Conservation (phyloP, 2,888 invertebrate genomes). For the Cancer borealis region DNA sequence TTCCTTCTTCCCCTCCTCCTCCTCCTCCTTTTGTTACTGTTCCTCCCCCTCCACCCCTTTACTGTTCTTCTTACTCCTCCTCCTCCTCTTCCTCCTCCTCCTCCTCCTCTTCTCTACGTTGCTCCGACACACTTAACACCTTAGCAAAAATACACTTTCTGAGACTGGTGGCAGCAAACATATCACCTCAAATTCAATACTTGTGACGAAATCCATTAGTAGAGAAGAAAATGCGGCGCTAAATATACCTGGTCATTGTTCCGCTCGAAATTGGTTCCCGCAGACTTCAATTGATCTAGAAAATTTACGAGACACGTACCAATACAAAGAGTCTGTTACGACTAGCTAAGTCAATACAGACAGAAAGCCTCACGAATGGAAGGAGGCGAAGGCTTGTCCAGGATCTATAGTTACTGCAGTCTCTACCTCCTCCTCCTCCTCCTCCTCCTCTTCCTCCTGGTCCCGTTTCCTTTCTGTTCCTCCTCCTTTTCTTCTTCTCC, state of each 20-base stretch:
- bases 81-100: not conserved
- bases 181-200: constrained; percentile 48
- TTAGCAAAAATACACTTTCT: constrained; percentile 11
- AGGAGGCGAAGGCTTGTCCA: not conserved
- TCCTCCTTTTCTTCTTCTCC: not conserved
- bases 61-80: not conserved
- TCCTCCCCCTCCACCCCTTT: not conserved
- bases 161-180: constrained; percentile 25
- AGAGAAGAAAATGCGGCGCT: constrained; percentile 45
- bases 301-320: constrained; percentile 63
- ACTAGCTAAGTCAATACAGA: constrained; percentile 60
- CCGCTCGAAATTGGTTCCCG: constrained; percentile 64
- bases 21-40: not conserved
- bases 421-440: not conserved
- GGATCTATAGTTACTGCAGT: constrained; percentile 45
- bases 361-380: constrained; percentile 43
- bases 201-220: constrained; percentile 52
- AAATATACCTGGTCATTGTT: constrained; percentile 59
- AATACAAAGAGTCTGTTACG: constrained; percentile 68
- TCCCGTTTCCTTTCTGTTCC: constrained; percentile 45
- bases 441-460: not conserved
- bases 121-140: not conserved
- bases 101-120: not conserved
- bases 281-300: constrained; percentile 59
- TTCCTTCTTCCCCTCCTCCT: not conserved